A percentile compares a stretch with the other conserved stretches of the same genome.
Conservation (phyloP, 2,888 invertebrate genomes). For the Megamerina dolium region DNA sequence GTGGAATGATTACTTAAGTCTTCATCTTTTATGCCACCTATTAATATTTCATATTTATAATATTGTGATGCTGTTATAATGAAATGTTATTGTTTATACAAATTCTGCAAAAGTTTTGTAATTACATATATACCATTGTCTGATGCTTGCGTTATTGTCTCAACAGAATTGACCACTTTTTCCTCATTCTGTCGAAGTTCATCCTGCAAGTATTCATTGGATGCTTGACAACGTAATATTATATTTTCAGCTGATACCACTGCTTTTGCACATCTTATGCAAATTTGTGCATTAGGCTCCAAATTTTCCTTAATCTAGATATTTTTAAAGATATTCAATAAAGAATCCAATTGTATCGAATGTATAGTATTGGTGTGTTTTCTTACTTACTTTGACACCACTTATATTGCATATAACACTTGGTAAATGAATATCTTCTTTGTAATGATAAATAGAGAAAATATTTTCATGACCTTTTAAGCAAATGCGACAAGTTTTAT, state of each 20-base stretch:
- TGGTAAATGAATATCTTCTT: slow-evolving; percentile 9
- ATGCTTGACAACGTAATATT: slow-evolving; percentile 13
- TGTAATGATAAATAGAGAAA: slow-evolving; percentile 1
- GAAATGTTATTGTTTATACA: no score
- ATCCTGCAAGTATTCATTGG: slow-evolving; percentile 10
- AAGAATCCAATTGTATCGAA: no score
- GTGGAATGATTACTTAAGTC: no score
- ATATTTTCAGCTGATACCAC: slow-evolving; percentile 12
- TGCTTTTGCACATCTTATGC: slow-evolving; percentile 5
- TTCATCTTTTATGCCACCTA: no score
- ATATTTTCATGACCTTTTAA: not conserved
- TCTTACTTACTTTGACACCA: slow-evolving; percentile 15
- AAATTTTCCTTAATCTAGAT: not conserved
- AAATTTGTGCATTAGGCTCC: slow-evolving; percentile 15
- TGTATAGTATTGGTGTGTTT: no score
- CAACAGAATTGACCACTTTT: no score
- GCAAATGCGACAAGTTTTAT: slow-evolving; percentile 10
- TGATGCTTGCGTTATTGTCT: no score
- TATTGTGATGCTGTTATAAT: no score
- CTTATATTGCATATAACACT: slow-evolving; percentile 14
- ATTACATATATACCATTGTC: no score
- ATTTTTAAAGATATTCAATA: no score
- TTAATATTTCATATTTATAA: no score
- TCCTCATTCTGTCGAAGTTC: not conserved
- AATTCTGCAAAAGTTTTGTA: no score